Evolutionary conservation across 2,797 vertebrate genomes (phyloP).

Genomic region (Tapirus indicus): DNA sequence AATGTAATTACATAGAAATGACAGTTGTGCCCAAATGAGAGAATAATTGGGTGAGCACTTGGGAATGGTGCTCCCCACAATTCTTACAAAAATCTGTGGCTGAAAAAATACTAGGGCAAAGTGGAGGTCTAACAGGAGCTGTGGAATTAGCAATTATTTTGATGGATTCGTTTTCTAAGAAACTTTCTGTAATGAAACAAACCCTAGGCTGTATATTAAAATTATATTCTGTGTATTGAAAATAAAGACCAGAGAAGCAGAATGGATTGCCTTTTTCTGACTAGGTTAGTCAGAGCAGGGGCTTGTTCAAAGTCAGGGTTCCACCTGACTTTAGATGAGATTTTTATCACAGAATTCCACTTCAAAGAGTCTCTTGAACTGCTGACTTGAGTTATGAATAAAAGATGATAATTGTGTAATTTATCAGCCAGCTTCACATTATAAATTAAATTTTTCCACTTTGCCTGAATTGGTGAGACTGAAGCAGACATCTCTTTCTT

Average conservation of each 20-base stretch:
- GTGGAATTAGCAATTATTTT: slow-evolving; percentile 61
- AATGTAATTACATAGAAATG: slow-evolving; percentile 46
- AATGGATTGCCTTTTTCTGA: not conserved
- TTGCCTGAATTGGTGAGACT: not conserved
- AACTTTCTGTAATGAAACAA: slow-evolving; percentile 53
- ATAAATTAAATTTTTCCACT: slow-evolving; percentile 49
- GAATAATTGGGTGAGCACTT: slow-evolving; percentile 50
- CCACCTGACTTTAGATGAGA: slow-evolving; percentile 35
- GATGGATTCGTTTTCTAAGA: slow-evolving; percentile 41
- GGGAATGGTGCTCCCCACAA: slow-evolving; percentile 25
- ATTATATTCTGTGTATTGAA: slow-evolving; percentile 29
- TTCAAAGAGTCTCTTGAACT: slow-evolving; percentile 43
- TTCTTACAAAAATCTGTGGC: slow-evolving; percentile 49
- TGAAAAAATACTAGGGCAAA: slow-evolving; percentile 33
- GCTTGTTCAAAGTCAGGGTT: not conserved
- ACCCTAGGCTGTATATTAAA: slow-evolving; percentile 16
- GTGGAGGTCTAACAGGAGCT: slow-evolving; percentile 33
- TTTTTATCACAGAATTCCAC: slow-evolving; percentile 39
- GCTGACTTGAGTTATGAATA: slow-evolving; percentile 18
- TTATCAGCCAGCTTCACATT: slow-evolving; percentile 33
- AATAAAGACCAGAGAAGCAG: not conserved
- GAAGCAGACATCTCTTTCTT: not conserved
- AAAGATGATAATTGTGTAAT: slow-evolving; percentile 28
- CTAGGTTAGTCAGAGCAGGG: not conserved
- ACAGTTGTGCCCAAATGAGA: slow-evolving; percentile 36